These are phyloP conservation scores for Indicator indicator DNA, from an alignment of 2,113 vertebrate genomes.

Conservation along the genomic window DNA sequence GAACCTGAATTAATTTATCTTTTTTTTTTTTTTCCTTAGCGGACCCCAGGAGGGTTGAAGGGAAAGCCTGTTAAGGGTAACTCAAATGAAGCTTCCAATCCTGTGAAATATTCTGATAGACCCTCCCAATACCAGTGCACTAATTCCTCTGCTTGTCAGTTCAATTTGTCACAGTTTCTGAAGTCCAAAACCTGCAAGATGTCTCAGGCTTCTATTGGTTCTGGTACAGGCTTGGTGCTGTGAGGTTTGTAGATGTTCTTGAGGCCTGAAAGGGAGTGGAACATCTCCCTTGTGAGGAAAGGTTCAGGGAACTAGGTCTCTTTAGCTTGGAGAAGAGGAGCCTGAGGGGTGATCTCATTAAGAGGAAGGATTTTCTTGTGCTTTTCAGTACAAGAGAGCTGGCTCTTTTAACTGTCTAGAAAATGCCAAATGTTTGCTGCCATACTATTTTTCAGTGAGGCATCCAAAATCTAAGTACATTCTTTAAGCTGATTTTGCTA, in stretches of 20 bases:
- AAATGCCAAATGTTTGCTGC: not conserved
- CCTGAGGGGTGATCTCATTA: too few relatives aligned
- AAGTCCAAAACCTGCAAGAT: not conserved
- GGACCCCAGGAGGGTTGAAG: not conserved
- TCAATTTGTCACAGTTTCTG: not conserved
- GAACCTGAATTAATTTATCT: slow-evolving; percentile 55
- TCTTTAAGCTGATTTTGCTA: not conserved
- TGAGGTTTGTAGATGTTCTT: not conserved
- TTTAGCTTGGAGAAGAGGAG: too few relatives aligned
- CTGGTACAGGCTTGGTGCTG: not conserved
- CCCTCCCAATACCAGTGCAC: not conserved
- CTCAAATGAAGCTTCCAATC: not conserved
- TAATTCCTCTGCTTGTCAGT: not conserved
- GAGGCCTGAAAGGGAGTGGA: not conserved
- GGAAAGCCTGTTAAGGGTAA: slow-evolving; percentile 19
- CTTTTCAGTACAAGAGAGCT: not conserved
- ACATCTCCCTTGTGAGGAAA: too few relatives aligned
- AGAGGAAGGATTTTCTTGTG: not conserved
- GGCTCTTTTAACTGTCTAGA: not conserved
- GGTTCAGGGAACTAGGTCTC: too few relatives aligned
- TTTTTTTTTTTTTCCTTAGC: not conserved
- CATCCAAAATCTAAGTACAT: not conserved
- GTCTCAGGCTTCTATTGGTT: not conserved
- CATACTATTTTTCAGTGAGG: not conserved
- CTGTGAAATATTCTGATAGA: not conserved